These are phyloP conservation scores for Collichthys lucidus DNA, from an alignment of 2,113 vertebrate genomes.

Conservation along the genomic window DNA sequence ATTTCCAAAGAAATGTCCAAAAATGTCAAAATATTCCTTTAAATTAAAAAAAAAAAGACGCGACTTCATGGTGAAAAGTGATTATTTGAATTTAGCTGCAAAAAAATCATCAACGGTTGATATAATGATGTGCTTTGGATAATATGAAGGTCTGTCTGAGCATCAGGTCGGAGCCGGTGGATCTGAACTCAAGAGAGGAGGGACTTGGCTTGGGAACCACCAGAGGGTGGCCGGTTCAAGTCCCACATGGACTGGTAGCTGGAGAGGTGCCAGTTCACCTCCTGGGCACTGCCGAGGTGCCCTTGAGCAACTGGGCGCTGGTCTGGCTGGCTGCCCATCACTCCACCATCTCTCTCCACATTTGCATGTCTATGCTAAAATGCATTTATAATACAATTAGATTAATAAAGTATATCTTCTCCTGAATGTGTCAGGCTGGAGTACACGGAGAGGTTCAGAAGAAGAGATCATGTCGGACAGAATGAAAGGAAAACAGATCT, in stretches of 20 bases:
- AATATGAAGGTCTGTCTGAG: background rate
- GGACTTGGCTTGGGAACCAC: too few relatives aligned
- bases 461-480: conserved; percentile 1
- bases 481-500: conserved; percentile 25
- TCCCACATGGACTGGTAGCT: too few relatives aligned
- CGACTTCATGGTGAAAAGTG: background rate
- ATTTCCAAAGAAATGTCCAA: background rate
- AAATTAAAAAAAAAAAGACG: background rate
- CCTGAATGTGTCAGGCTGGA: background rate
- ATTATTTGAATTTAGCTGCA: background rate
- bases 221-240: too few relatives aligned
- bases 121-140: background rate
- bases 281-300: too few relatives aligned
- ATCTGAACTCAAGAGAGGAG: background rate
- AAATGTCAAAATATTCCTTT: background rate
- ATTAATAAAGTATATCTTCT: too few relatives aligned
- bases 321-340: too few relatives aligned
- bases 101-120: background rate
- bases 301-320: too few relatives aligned
- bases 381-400: too few relatives aligned
- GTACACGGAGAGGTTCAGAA: conserved; percentile 4
- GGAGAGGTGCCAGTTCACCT: too few relatives aligned
- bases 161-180: background rate
- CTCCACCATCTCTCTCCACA: too few relatives aligned
- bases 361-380: too few relatives aligned